These are phyloP conservation scores for rabbit (Oryctolagus cuniculus) DNA, from an alignment of 2,113 vertebrate species.

Conservation along the genomic window DNA sequence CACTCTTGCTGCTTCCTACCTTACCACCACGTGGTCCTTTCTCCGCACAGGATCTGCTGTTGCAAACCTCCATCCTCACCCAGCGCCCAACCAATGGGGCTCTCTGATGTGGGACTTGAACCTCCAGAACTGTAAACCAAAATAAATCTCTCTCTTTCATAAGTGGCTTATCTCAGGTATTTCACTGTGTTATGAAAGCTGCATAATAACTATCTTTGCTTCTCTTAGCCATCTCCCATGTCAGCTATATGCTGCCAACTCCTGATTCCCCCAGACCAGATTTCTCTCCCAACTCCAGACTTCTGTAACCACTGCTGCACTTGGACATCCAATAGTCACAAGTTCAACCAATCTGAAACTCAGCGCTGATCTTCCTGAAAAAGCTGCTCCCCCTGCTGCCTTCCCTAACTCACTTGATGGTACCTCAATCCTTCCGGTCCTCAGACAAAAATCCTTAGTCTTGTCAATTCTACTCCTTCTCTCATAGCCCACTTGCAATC, in stretches of 20 bases:
- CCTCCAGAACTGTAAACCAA: no score
- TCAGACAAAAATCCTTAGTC: background rate
- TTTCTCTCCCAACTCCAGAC: conserved; percentile 5
- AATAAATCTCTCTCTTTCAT: no score
- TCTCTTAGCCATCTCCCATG: background rate
- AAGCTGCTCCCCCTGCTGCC: background rate
- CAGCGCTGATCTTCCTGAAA: background rate
- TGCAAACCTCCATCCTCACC: no score
- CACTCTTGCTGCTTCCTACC: no score
- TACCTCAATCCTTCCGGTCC: background rate
- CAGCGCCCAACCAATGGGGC: no score
- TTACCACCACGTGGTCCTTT: no score
- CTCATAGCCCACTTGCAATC: background rate
- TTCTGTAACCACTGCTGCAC: background rate
- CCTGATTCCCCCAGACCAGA: background rate
- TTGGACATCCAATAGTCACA: background rate
- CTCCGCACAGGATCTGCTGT: no score
- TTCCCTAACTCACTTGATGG: background rate
- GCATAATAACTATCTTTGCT: no score
- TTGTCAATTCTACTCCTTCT: background rate
- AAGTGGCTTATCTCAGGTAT: no score
- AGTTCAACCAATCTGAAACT: background rate
- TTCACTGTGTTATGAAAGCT: no score
- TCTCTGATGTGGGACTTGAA: no score
- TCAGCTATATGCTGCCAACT: background rate